Percentiles rank a stretch among this genome's conserved stretches.
Evolutionary conservation across 2,113 vertebrate species (phyloP).

Genomic region (Seriola quinqueradiata): DNA sequence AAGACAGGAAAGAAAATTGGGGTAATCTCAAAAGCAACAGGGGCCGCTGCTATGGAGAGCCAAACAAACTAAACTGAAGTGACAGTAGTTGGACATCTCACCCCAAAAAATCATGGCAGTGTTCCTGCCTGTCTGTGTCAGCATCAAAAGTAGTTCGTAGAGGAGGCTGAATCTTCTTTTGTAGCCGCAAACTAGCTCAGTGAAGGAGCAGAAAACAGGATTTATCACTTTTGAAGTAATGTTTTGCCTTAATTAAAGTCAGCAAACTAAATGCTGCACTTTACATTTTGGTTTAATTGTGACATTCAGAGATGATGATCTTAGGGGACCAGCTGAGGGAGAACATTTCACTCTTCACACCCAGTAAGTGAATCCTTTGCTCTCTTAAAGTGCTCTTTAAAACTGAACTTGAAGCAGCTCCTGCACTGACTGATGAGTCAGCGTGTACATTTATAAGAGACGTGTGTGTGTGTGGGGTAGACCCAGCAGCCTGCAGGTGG

Average conservation of each 20-base stretch:
- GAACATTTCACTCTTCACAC: background rate
- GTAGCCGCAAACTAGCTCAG: background rate
- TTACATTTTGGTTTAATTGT: background rate
- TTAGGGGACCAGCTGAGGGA: background rate
- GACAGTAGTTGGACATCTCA: constrained; percentile 24
- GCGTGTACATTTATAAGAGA: background rate
- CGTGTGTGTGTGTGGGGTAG: constrained; percentile 2
- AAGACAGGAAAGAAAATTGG: background rate
- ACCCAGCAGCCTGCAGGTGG: constrained; percentile 33
- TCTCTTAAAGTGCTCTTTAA: background rate
- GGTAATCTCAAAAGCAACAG: background rate
- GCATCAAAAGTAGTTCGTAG: constrained; percentile 2
- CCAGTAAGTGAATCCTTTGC: background rate
- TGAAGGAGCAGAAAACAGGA: constrained; percentile 2
- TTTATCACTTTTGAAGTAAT: background rate
- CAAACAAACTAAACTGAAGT: constrained; percentile 5
- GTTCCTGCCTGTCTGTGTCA: constrained; percentile 15
- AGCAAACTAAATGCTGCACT: background rate
- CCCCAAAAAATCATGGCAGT: constrained; percentile 8
- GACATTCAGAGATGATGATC: background rate
- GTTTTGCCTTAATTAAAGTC: background rate
- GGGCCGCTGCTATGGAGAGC: background rate
- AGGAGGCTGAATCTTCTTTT: background rate
- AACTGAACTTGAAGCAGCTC: background rate
- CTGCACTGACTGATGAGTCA: constrained; percentile 23